Base-by-base conservation (phyloP, 2,888 invertebrate genomes). In the Mimas tiliae region DNA sequence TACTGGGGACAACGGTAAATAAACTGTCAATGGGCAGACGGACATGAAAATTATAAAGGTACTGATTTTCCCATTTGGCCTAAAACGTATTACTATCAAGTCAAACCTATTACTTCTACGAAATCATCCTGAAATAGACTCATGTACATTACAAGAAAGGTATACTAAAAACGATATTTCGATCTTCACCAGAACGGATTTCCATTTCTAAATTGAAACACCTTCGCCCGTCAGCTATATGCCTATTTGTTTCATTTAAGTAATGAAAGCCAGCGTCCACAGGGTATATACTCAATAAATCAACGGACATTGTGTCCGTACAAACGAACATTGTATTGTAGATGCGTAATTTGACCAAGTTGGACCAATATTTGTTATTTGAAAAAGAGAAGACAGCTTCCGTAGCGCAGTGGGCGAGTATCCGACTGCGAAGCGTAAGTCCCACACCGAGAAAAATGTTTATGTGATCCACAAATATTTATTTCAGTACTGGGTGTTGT, bases 171-270 rank as follows among this genome's bases (percentile, higher is more conserved):
- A 58, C 11, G 1, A 9, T n/a, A n/a, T 52, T 38, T 16, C 34
- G 11, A 55, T 42, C 38, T 19, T 12, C 42, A 42, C 16, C 19
- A 19, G 1, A 12, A 58, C 19, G 58, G 12, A 58, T 58, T 42
- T 38, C 42, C 11, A 42, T 58, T 58, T 58, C 58, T 42, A 42
- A 58, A 58, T 58, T 38, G 38, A 55, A 11, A 55, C 34, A n/a
- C 9, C 58, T 58, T 19, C 12, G 34, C 47, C 65, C 34, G 16
- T 21, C 33, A 47, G 7, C 53, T 66, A 65, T 51, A 19, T 38
- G 58, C 58, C 66, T 70, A 71, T 77, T 73, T 78, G 72, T 75
- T 75, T 71, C 69, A 74, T 78, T 77, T 70, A 69, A 66, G 70
- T 75, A 78, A 76, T 74, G 69, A 77, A 74, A 71, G 70, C 71